Conservation (phyloP, 2,113 vertebrate species). For the Callithrix jacchus region DNA sequence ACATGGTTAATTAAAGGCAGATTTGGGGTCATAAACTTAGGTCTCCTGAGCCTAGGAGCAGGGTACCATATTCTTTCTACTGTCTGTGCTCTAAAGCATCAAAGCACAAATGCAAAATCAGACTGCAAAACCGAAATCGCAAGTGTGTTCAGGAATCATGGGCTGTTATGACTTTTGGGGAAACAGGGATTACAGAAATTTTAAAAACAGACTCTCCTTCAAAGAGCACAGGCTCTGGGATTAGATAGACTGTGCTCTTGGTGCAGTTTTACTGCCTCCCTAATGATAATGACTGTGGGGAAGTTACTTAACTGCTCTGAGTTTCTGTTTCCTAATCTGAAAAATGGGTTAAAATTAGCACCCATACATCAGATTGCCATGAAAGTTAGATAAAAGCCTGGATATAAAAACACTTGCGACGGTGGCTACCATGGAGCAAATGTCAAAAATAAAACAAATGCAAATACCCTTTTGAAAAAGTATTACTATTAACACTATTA, state of each 20-base stretch:
- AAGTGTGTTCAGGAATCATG: neutral
- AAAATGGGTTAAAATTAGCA: slow-evolving; percentile 27
- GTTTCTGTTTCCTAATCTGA: neutral
- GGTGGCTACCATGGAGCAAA: neutral
- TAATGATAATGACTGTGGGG: neutral
- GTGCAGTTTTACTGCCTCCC: neutral
- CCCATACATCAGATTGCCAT: neutral
- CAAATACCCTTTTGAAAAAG: neutral
- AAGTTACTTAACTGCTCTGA: neutral
- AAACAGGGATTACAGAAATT: neutral
- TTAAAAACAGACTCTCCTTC: neutral
- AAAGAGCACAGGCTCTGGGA: neutral
- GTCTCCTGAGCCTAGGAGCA: slow-evolving; percentile 43
- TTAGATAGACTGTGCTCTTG: neutral
- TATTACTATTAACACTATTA: neutral
- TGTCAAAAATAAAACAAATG: neutral
- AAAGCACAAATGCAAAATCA: neutral
- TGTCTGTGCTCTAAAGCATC: neutral
- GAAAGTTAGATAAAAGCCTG: neutral
- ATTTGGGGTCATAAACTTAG: slow-evolving; percentile 34
- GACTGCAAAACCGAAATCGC: neutral
- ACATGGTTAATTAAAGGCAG: slow-evolving; percentile 68
- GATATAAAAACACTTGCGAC: neutral
- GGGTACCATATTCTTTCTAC: neutral
- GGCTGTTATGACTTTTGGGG: neutral